Evolutionary conservation across 2,113 vertebrate genomes (phyloP).

Genomic region (Pelecanus crispus): DNA sequence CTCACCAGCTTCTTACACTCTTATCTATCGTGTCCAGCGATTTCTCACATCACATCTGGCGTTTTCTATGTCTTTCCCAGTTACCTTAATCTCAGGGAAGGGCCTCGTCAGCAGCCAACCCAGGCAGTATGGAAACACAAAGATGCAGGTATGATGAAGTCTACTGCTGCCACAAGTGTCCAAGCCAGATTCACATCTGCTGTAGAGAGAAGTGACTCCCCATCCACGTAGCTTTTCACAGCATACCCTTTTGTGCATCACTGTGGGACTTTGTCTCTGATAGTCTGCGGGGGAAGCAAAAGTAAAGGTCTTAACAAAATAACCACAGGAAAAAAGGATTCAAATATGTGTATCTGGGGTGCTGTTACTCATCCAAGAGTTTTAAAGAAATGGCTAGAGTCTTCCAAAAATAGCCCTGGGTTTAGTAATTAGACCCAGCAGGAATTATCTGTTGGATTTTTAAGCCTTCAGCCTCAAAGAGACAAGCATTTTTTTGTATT

Average conservation of each 20-base stretch:
- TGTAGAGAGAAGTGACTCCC: background rate
- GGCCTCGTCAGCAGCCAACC: fast-evolving
- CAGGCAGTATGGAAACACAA: background rate
- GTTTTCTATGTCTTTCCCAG: background rate
- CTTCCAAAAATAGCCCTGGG: background rate
- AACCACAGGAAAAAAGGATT: background rate
- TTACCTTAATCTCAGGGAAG: background rate
- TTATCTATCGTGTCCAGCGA: fast-evolving
- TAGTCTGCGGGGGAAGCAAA: background rate
- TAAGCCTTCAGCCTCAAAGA: background rate
- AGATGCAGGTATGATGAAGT: background rate
- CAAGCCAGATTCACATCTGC: background rate
- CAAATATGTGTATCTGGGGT: background rate
- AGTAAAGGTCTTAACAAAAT: background rate
- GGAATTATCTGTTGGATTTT: background rate
- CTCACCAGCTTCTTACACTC: background rate
- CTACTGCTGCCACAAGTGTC: background rate
- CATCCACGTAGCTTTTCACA: background rate
- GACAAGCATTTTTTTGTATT: background rate
- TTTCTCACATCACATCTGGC: background rate
- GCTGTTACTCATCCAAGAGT: background rate
- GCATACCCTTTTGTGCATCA: background rate
- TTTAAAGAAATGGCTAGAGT: background rate
- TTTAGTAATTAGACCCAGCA: background rate
- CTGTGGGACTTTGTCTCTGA: background rate